phyloP scores from a whole-genome alignment of 2,113 vertebrate species.

The Acanthochromis polyacanthus region DNA sequence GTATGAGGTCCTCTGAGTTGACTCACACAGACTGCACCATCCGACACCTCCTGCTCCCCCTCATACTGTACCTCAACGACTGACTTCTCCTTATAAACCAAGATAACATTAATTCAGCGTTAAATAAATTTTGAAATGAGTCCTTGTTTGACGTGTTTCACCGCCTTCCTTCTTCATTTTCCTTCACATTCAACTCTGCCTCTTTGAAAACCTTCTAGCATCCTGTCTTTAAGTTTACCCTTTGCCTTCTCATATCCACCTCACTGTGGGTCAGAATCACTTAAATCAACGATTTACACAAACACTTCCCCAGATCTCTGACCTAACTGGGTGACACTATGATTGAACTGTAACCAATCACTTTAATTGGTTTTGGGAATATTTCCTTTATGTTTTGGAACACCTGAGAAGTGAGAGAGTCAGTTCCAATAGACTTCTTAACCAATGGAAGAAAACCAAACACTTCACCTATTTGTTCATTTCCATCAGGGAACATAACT shows the following conservation, averaged over 20 bases:
- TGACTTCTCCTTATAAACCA: constrained; percentile 54
- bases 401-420: constrained; percentile 20
- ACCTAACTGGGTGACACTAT: constrained; percentile 30
- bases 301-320: constrained; percentile 33
- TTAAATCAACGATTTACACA: constrained; percentile 40
- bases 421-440: constrained; percentile 3
- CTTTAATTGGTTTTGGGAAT: constrained; percentile 60
- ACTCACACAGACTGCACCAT: constrained; percentile 52
- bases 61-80: constrained; percentile 49
- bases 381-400: constrained; percentile 53
- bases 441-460: constrained; percentile 34
- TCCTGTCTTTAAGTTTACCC: constrained; percentile 20
- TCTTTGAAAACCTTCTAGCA: constrained; percentile 1
- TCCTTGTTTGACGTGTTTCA: constrained; percentile 19
- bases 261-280: constrained; percentile 10
- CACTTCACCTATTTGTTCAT: constrained; percentile 32
- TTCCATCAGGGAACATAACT: constrained; percentile 31
- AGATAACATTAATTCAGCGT: constrained; percentile 66
- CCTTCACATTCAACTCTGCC: constrained; percentile 6
- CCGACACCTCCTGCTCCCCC: constrained; percentile 47
- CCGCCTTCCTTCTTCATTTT: constrained; percentile 21
- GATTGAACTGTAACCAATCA: constrained; percentile 56
- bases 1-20: constrained; percentile 59
- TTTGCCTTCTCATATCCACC: constrained; percentile 2
- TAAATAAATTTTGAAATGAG: constrained; percentile 55